These are phyloP conservation scores for Pelagia noctiluca DNA, from an alignment of 30 jellyfish, hydroid and myxozoan genomes.

Conservation along the genomic window DNA sequence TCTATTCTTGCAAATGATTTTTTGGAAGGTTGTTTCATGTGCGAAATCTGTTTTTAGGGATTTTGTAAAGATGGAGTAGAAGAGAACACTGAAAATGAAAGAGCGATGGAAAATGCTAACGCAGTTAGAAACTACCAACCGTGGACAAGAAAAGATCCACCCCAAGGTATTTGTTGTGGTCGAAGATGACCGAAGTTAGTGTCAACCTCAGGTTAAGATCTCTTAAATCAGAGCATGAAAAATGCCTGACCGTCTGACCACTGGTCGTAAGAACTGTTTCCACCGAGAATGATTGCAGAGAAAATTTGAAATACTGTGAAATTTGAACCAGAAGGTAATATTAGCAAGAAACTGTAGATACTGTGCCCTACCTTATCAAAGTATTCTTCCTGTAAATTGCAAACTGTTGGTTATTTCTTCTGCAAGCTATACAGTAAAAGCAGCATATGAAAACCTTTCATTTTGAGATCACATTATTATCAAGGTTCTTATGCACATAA, in stretches of 20 bases:
- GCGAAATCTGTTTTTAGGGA: no score
- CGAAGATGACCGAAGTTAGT: not conserved
- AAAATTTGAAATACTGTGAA: not conserved
- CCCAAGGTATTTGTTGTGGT: not conserved
- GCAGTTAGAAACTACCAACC: not conserved
- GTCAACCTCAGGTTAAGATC: not conserved
- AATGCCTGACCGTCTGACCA: not conserved
- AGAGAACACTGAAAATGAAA: not conserved
- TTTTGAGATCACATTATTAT: no score
- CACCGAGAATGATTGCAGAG: not conserved
- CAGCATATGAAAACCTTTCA: no score
- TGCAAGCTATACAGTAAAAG: no score
- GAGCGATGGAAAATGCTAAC: not conserved
- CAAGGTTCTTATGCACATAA: no score
- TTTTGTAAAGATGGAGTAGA: not conserved
- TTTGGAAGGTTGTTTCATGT: no score
- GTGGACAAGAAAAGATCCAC: not conserved
- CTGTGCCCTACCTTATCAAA: no score
- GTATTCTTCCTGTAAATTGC: no score
- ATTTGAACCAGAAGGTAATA: not conserved
- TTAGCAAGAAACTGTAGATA: no score
- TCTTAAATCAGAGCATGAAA: not conserved
- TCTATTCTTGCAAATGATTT: no score
- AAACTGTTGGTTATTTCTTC: no score
- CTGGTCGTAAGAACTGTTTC: not conserved